phyloP scores from a whole-genome alignment of 2,113 vertebrate genomes.

The Melanostigma gelatinosum region DNA sequence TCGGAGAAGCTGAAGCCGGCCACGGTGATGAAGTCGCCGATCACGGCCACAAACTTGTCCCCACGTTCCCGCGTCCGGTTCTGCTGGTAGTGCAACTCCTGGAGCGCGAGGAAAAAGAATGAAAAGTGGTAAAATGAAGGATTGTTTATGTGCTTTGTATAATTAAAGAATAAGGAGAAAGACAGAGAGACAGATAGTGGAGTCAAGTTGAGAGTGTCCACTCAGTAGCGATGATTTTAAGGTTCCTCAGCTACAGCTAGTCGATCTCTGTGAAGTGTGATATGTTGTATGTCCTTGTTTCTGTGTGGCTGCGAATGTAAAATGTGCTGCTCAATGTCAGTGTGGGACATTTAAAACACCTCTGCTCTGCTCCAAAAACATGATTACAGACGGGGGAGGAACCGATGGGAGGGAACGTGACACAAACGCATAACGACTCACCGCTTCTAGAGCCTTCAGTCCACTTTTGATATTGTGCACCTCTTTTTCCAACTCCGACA shows the following conservation, averaged over 20 bases:
- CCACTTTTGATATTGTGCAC: slow-evolving; percentile 90
- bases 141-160: background rate
- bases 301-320: slow-evolving; percentile 18
- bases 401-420: slow-evolving; percentile 44
- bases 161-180: background rate
- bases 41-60: slow-evolving; percentile 95
- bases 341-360: slow-evolving; percentile 49
- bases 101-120: slow-evolving; percentile 69
- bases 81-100: slow-evolving; percentile 97
- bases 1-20: slow-evolving; percentile 98
- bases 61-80: slow-evolving; percentile 83
- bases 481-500: slow-evolving; percentile 95
- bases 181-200: background rate
- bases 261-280: background rate
- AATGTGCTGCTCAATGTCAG: slow-evolving; percentile 17
- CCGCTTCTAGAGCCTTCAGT: slow-evolving; percentile 92
- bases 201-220: background rate
- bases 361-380: slow-evolving; percentile 31
- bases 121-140: background rate
- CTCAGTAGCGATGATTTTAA: background rate
- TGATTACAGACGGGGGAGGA: slow-evolving; percentile 71
- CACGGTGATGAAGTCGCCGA: slow-evolving; percentile 97
- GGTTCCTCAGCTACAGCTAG: background rate
- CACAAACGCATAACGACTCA: slow-evolving; percentile 79
- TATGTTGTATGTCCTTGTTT: background rate